Evolutionary conservation across 2,797 vertebrate genomes (phyloP).

Genomic region (Nasua narica): DNA sequence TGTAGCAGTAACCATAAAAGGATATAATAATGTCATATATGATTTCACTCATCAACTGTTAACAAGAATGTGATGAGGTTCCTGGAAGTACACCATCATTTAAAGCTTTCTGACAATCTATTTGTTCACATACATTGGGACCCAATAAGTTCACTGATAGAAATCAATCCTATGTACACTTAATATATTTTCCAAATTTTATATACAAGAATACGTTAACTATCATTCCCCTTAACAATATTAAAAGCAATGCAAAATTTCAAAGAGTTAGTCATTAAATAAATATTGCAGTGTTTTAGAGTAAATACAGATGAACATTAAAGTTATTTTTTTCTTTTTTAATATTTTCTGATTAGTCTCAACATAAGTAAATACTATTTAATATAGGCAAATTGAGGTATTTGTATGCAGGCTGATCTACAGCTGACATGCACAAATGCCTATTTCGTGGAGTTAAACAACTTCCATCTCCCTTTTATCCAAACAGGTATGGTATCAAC

Average conservation of each 20-base stretch:
- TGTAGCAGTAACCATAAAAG: not conserved
- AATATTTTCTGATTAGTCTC: not conserved
- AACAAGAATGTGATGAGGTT: not conserved
- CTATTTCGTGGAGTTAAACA: not conserved
- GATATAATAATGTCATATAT: not conserved
- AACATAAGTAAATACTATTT: not conserved
- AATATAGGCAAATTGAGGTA: not conserved
- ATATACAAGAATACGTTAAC: not conserved
- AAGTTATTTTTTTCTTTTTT: not conserved
- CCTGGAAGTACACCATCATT: not conserved
- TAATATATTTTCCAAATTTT: not conserved
- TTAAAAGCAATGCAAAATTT: not conserved
- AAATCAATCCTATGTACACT: not conserved
- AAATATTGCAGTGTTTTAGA: not conserved
- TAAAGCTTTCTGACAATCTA: not conserved
- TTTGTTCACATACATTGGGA: not conserved
- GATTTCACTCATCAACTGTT: not conserved
- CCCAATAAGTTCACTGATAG: not conserved
- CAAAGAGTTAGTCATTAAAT: not conserved
- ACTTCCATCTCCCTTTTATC: not conserved
- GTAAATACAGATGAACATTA: not conserved
- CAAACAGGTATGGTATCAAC: not conserved
- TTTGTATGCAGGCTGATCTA: not conserved
- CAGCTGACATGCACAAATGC: not conserved
- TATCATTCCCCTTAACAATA: not conserved